phyloP scores from a whole-genome alignment of 23 tunicate species.

The Halocynthia roretzi region DNA sequence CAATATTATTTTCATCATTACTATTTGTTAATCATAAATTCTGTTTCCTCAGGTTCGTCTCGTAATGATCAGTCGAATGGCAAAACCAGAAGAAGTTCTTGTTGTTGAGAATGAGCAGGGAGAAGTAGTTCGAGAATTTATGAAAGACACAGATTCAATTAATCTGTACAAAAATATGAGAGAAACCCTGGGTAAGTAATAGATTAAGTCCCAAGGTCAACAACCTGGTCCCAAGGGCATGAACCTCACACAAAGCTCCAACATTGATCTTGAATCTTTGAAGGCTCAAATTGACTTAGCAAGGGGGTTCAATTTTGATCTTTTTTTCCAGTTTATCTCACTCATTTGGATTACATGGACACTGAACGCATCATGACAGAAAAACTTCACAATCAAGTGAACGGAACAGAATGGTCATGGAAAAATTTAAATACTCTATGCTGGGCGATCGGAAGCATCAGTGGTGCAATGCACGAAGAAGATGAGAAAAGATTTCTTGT shows the following conservation, averaged over 20 bases:
- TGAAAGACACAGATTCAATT: constrained; percentile 99
- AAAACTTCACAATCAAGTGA: constrained; percentile 94
- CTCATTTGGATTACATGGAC: constrained; percentile 94
- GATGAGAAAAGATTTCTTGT: constrained; percentile 97
- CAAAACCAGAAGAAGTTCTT: constrained; percentile 98
- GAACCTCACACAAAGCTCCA: no score
- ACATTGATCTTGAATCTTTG: no score
- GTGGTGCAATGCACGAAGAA: constrained; percentile 99
- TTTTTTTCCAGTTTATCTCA: constrained; percentile 71
- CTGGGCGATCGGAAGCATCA: constrained; percentile 99
- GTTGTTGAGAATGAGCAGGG: constrained; percentile 99
- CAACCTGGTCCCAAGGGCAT: no score
- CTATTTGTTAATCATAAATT: no score
- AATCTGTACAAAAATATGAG: constrained; percentile 98
- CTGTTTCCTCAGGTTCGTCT: constrained; percentile 66
- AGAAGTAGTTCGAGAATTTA: constrained; percentile 94
- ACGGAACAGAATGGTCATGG: constrained; percentile 98
- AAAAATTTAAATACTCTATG: constrained; percentile 96
- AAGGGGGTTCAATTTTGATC: background rate
- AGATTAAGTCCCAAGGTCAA: background rate
- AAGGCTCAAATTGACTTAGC: background rate
- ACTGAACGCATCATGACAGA: constrained; percentile 99
- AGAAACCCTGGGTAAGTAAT: constrained; percentile 80
- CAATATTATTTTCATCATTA: no score
- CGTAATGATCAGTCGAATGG: constrained; percentile 99